phyloP scores from a whole-genome alignment of 2,888 invertebrate genomes.

The Chrysina gloriosa region DNA sequence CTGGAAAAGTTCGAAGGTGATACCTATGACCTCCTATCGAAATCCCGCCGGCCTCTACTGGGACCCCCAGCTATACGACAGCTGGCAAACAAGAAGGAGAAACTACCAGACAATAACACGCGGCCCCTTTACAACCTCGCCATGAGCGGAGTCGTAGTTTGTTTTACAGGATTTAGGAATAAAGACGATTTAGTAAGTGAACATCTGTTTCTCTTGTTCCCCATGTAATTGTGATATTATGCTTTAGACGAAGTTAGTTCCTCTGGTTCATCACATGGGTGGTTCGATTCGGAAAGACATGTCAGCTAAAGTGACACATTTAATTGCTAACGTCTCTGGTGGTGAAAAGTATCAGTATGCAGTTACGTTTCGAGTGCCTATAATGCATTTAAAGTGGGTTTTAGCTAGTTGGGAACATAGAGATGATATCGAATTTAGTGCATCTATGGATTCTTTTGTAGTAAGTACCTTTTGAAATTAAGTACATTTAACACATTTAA shows the following conservation, averaged over 20 bases:
- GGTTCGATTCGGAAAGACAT: constrained; percentile 94
- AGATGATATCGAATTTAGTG: constrained; percentile 76
- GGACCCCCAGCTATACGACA: constrained; percentile 85
- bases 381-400: constrained; percentile 91
- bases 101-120: constrained; percentile 75
- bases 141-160: constrained; percentile 89
- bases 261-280: constrained; percentile 95
- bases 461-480: constrained; percentile 65
- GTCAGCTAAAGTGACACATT: constrained; percentile 89
- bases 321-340: constrained; percentile 89
- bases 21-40: constrained; percentile 76
- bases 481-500: too few species aligned
- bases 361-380: constrained; percentile 87
- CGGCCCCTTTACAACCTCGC: constrained; percentile 89
- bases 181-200: constrained; percentile 87
- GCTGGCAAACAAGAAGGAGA: constrained; percentile 76
- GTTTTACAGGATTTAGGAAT: constrained; percentile 92
- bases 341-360: constrained; percentile 97
- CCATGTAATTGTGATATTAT: constrained; percentile 37
- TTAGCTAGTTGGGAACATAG: constrained; percentile 87
- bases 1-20: constrained; percentile 80
- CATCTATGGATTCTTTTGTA: constrained; percentile 76
- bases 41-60: constrained; percentile 77
- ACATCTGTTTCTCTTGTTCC: constrained; percentile 42
- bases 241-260: constrained; percentile 83